A percentile compares a stretch with the other conserved stretches of the same genome.
Conservation (phyloP, 2,888 invertebrate genomes). For the Panzeria rudis region DNA sequence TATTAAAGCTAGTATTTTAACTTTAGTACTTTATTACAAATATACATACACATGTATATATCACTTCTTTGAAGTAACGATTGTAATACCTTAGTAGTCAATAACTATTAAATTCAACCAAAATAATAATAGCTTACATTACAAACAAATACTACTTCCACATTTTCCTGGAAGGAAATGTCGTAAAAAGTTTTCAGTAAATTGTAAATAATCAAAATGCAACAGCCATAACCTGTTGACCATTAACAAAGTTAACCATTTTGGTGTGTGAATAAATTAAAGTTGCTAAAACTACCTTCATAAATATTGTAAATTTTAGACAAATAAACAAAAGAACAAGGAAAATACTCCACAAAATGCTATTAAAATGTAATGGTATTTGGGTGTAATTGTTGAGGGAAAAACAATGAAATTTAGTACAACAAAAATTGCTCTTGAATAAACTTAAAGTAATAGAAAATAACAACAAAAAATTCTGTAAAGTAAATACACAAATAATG, state of each 20-base stretch:
- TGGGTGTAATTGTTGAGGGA: constrained; percentile 54
- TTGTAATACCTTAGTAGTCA: background rate
- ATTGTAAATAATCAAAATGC: constrained; percentile 23
- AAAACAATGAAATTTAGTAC: constrained; percentile 30
- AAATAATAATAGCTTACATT: background rate
- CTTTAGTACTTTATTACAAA: no score
- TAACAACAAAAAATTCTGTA: constrained; percentile 20
- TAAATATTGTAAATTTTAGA: constrained; percentile 45
- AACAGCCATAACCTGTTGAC: constrained; percentile 56
- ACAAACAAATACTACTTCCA: background rate
- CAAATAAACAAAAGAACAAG: constrained; percentile 20
- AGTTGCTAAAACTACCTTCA: constrained; percentile 56
- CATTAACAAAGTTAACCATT: constrained; percentile 12
- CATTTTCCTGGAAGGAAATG: constrained; percentile 43
- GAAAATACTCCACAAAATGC: constrained; percentile 9
- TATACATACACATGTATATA: background rate
- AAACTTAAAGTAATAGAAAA: constrained; percentile 50
- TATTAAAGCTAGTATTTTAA: no score
- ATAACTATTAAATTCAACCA: background rate
- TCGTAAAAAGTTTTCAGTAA: constrained; percentile 31
- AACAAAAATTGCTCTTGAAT: constrained; percentile 61
- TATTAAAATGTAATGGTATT: constrained; percentile 51
- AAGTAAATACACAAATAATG: constrained; percentile 55
- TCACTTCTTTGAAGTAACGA: background rate
- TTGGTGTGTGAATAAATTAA: constrained; percentile 48